Conservation (phyloP, 92 coral and sea anemone species). For the Palythoa caribaeorum region DNA sequence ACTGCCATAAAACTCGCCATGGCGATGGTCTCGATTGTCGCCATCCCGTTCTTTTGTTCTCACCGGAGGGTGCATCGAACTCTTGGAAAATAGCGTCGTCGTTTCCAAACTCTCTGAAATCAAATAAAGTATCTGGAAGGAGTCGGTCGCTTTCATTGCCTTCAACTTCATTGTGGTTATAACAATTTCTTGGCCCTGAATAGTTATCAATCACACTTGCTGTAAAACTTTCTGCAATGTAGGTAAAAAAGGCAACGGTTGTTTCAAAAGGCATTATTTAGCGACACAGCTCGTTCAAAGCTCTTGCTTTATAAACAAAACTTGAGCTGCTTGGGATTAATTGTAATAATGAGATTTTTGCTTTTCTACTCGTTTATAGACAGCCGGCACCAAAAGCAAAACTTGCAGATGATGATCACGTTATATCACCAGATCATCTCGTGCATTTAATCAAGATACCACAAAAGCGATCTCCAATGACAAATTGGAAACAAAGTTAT, state of each 20-base stretch:
- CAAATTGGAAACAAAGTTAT: no score
- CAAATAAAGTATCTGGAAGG: background rate
- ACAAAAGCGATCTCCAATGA: no score
- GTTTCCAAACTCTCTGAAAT: slow-evolving; percentile 22
- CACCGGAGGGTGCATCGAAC: slow-evolving; percentile 12
- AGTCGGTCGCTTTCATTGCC: background rate
- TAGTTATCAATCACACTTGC: slow-evolving; percentile 59
- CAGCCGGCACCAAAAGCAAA: no score
- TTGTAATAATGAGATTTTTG: no score
- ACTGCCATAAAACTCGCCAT: slow-evolving; percentile 23
- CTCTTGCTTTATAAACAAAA: no score
- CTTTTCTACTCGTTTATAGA: no score
- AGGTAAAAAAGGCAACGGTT: slow-evolving; percentile 44
- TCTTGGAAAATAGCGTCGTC: slow-evolving; percentile 35
- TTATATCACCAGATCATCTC: no score
- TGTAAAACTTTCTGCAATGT: slow-evolving; percentile 57
- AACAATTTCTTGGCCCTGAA: background rate
- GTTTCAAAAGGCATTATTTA: slow-evolving; percentile 37
- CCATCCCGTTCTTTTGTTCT: background rate
- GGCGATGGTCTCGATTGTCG: slow-evolving; percentile 19
- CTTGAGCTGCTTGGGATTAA: no score
- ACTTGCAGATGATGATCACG: no score
- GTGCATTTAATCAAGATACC: no score
- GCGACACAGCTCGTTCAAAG: no score
- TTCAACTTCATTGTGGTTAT: background rate